A percentile compares a stretch with the other conserved stretches of the same genome.
These are phyloP conservation scores for Drosophila pandora DNA, from an alignment of 1,140 invertebrate species.

Conservation along the genomic window DNA sequence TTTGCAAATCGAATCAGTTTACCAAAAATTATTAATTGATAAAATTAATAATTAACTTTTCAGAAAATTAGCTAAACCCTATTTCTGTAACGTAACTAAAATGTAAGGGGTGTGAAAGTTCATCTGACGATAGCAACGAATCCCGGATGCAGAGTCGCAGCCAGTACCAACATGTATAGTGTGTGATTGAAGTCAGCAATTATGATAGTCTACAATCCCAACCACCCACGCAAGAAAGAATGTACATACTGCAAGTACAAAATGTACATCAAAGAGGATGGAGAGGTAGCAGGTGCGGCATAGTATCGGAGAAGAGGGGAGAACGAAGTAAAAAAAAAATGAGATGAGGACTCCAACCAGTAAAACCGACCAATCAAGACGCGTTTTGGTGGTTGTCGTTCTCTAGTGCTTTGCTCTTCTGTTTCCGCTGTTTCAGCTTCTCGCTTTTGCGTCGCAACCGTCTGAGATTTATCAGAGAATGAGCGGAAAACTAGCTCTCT, in stretches of 20 bases:
- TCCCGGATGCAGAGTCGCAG: slow-evolving; percentile 42
- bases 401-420: slow-evolving; percentile 67
- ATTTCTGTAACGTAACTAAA: slow-evolving; percentile 22
- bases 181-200: slow-evolving; percentile 57
- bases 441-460: slow-evolving; percentile 29
- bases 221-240: slow-evolving; percentile 6
- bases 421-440: slow-evolving; percentile 26
- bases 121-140: slow-evolving; percentile 51
- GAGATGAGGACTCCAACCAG: slow-evolving; percentile 33
- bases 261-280: slow-evolving; percentile 15
- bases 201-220: slow-evolving; percentile 47
- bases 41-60: slow-evolving; percentile 25
- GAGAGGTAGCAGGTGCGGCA: slow-evolving; percentile 27
- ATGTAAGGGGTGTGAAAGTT: not conserved
- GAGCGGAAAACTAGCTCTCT: slow-evolving; percentile 40
- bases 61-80: slow-evolving; percentile 1
- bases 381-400: slow-evolving; percentile 46
- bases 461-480: slow-evolving; percentile 43
- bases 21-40: too few relatives aligned
- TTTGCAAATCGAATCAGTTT: too few relatives aligned
- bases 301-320: slow-evolving; percentile 22
- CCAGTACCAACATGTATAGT: slow-evolving; percentile 50
- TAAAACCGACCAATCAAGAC: slow-evolving; percentile 68
- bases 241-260: slow-evolving; percentile 26
- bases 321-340: slow-evolving; percentile 12